These are phyloP conservation scores for Cecropterus lyciades DNA, from an alignment of 1,140 invertebrate species.

Conservation along the genomic window DNA sequence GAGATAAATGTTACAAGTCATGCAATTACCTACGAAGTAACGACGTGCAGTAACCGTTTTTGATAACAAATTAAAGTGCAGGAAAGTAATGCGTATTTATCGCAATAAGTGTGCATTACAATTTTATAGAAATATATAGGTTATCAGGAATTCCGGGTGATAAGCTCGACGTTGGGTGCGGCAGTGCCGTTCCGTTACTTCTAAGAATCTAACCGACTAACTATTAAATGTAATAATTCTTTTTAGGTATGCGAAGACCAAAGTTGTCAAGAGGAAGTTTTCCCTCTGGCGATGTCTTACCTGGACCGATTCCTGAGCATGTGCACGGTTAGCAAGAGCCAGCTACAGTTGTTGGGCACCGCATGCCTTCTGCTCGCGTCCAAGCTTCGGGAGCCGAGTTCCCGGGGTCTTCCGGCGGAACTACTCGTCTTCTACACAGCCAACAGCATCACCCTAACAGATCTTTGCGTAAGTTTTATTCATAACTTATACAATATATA, in stretches of 20 bases:
- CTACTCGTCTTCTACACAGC: constrained; percentile 96
- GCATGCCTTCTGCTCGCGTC: constrained; percentile 95
- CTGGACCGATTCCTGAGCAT: constrained; percentile 95
- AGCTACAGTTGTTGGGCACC: constrained; percentile 95
- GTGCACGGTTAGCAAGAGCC: constrained; percentile 91
- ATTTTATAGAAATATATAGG: constrained; percentile 74
- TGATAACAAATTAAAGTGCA: constrained; percentile 68
- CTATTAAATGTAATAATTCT: constrained; percentile 46
- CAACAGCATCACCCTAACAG: constrained; percentile 92
- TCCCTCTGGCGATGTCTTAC: constrained; percentile 95
- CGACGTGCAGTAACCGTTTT: constrained; percentile 53
- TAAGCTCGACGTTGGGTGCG: constrained; percentile 66
- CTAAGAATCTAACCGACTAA: constrained; percentile 41
- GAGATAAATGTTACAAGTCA: not conserved
- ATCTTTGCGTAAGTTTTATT: constrained; percentile 92
- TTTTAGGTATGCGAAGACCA: constrained; percentile 96
- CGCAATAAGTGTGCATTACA: constrained; percentile 68
- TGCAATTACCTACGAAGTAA: constrained; percentile 31
- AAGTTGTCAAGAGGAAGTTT: constrained; percentile 95
- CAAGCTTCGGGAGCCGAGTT: constrained; percentile 92
- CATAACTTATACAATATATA: no score
- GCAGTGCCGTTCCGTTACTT: constrained; percentile 41
- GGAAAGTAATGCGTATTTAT: constrained; percentile 72
- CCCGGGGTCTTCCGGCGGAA: constrained; percentile 90
- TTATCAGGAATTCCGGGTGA: constrained; percentile 78